Percentiles rank a stretch among this genome's conserved stretches.
phyloP scores from a whole-genome alignment of 1,140 invertebrate genomes.

The Drosophila guanche region DNA sequence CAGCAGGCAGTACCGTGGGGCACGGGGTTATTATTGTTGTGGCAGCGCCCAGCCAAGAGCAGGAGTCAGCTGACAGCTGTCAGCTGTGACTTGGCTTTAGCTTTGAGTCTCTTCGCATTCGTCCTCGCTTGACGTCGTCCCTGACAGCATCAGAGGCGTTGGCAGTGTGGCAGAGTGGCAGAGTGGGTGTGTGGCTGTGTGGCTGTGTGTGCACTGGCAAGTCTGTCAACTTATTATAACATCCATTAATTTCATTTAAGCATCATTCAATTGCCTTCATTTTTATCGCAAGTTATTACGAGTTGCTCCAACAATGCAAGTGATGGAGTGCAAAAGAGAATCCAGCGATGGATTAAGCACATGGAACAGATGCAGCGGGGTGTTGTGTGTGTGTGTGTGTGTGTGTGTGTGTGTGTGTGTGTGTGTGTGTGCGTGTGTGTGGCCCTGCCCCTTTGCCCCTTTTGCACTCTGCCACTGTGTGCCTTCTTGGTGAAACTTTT shows the following conservation, averaged over 20 bases:
- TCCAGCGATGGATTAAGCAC: no score
- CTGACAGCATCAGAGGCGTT: slow-evolving; percentile 13
- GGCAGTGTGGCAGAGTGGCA: background rate
- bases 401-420: slow-evolving; percentile 1
- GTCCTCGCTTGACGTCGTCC: slow-evolving; percentile 10
- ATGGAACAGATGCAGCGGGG: background rate
- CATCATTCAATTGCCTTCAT: slow-evolving; percentile 80
- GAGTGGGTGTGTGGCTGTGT: slow-evolving; percentile 1
- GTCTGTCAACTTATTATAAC: slow-evolving; percentile 82
- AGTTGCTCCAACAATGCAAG: slow-evolving; percentile 50
- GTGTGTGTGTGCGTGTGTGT: no score
- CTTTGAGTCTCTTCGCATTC: slow-evolving; percentile 28
- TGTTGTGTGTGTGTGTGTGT: background rate
- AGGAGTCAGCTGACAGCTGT: slow-evolving; percentile 49
- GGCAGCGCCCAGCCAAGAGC: slow-evolving; percentile 6
- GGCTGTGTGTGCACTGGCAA: slow-evolving; percentile 29
- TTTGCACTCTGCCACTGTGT: background rate
- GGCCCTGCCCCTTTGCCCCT: background rate
- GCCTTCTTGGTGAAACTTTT: slow-evolving; percentile 50
- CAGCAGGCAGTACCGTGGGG: background rate
- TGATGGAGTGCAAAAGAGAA: slow-evolving; percentile 24
- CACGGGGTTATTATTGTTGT: slow-evolving; percentile 28
- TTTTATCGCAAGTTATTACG: slow-evolving; percentile 74
- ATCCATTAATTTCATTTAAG: slow-evolving; percentile 83
- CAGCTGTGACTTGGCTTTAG: slow-evolving; percentile 43